A percentile compares a stretch with the other conserved stretches of the same genome.
Evolutionary conservation across 2,113 vertebrate species (phyloP).

Genomic region (Picathartes gymnocephalus): DNA sequence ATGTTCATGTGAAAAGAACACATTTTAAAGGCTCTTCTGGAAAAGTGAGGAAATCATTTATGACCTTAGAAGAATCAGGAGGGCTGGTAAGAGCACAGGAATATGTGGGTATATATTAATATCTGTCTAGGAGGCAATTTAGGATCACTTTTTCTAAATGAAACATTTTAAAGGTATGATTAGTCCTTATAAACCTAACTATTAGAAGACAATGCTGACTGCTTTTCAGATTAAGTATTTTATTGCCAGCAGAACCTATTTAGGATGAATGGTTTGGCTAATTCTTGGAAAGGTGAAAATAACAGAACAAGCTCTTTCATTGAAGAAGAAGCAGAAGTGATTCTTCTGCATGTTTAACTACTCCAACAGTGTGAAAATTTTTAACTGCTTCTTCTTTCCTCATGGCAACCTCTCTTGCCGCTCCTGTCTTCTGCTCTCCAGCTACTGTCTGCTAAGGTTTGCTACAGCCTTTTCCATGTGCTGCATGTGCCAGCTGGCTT

Average conservation of each 20-base stretch:
- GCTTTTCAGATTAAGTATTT: background rate
- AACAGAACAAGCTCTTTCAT: background rate
- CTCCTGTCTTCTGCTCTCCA: background rate
- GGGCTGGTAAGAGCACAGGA: background rate
- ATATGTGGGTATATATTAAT: background rate
- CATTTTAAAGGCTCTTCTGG: background rate
- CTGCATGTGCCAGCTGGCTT: background rate
- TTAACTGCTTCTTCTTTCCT: background rate
- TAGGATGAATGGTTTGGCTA: background rate
- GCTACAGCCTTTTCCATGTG: background rate
- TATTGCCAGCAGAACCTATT: background rate
- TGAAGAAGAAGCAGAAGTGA: background rate
- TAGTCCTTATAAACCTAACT: background rate
- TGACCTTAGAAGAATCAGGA: background rate
- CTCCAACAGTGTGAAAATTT: background rate
- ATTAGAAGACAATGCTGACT: background rate
- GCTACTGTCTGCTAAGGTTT: background rate
- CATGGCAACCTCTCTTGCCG: background rate
- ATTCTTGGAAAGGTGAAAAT: background rate
- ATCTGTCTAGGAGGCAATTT: background rate
- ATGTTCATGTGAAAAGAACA: background rate
- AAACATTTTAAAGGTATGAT: background rate
- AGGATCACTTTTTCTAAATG: background rate
- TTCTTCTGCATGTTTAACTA: background rate
- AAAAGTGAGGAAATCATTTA: background rate